Percentiles rank a stretch among this genome's conserved stretches.
These are phyloP conservation scores for Heliconius sara DNA, from an alignment of 2,888 invertebrate genomes.

Conservation along the genomic window DNA sequence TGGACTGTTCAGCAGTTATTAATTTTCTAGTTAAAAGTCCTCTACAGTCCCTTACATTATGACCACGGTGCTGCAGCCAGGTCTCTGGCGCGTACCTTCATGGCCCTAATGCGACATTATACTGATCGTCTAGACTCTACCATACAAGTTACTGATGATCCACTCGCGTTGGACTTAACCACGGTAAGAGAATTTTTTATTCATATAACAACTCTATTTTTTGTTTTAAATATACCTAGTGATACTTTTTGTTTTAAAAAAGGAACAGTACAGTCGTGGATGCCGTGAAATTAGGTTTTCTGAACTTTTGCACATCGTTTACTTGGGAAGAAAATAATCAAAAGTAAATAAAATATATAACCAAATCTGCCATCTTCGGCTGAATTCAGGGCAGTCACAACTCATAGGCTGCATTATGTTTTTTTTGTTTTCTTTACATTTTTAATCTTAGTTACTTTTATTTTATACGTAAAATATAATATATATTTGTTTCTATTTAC, in stretches of 20 bases:
- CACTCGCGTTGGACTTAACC: conserved; percentile 65
- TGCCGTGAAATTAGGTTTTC: too few species aligned
- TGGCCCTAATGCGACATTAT: conserved; percentile 69
- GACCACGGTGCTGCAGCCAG: conserved; percentile 67
- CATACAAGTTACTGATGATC: conserved; percentile 68
- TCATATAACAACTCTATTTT: background rate
- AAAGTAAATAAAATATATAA: too few species aligned
- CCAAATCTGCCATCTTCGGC: too few species aligned
- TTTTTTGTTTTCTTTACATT: background rate
- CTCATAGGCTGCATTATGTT: too few species aligned
- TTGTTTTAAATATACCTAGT: background rate
- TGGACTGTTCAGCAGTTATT: background rate
- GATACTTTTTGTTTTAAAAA: background rate
- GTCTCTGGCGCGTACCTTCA: conserved; percentile 65
- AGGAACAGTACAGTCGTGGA: too few species aligned
- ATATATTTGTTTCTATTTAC: conserved; percentile 48
- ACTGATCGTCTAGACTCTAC: conserved; percentile 60
- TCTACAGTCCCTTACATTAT: conserved; percentile 71
- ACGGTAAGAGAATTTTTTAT: conserved; percentile 54
- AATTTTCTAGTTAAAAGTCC: conserved; percentile 58
- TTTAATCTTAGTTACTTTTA: background rate
- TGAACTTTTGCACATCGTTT: too few species aligned
- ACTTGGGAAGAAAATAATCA: too few species aligned
- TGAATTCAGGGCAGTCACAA: too few species aligned
- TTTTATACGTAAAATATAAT: background rate